Conservation (phyloP, 2,888 invertebrate genomes). For the Autographa gamma region DNA sequence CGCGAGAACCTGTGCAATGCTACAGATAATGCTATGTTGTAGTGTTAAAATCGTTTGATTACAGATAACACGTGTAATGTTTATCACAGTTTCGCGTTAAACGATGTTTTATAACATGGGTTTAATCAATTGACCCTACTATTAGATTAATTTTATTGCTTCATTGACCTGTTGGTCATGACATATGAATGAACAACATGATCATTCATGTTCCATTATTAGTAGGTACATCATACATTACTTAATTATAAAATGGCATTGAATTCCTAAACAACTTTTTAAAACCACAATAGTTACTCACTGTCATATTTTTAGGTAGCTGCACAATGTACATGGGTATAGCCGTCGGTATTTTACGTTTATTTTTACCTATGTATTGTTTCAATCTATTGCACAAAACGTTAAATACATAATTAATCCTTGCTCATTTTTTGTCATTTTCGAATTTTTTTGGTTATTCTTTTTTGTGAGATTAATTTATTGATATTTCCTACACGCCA, state of each 20-base stretch:
- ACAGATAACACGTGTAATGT: conserved; percentile 12
- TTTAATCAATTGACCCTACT: conserved; percentile 27
- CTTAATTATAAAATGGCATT: neutral
- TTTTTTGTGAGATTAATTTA: too few relatives aligned
- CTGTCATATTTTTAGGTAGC: neutral
- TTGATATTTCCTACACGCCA: too few relatives aligned
- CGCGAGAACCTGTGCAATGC: too few relatives aligned
- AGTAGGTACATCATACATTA: too few relatives aligned
- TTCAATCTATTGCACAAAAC: neutral
- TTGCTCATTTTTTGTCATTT: neutral
- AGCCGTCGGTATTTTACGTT: neutral
- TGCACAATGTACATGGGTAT: too few relatives aligned
- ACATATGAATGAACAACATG: conserved; percentile 13
- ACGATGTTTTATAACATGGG: conserved; percentile 17
- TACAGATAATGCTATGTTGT: too few relatives aligned
- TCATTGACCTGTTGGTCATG: conserved; percentile 36
- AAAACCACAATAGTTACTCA: neutral
- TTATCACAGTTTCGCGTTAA: conserved; percentile 6
- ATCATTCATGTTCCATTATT: neutral
- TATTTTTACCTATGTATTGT: neutral
- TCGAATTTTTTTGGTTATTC: too few relatives aligned
- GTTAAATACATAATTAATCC: neutral
- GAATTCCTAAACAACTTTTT: neutral
- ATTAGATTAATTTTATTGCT: conserved; percentile 26
- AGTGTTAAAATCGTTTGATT: neutral